Conservation (phyloP, 92 coral and sea anemone genomes). For the Umimayanthus kanabou region DNA sequence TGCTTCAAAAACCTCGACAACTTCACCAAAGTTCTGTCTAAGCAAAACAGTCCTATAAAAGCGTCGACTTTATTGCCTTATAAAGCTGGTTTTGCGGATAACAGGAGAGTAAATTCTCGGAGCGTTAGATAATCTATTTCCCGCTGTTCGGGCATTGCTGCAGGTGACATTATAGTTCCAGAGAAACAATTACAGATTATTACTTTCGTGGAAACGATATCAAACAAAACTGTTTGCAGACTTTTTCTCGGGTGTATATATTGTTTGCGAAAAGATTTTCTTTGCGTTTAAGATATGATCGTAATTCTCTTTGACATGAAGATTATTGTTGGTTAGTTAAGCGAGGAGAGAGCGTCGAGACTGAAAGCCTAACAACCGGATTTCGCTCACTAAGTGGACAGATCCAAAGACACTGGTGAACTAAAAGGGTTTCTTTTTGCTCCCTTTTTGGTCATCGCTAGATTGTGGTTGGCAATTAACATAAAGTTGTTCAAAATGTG, state of each 20-base stretch:
- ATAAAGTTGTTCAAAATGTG: neutral
- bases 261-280: conserved; percentile 41
- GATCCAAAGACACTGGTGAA: neutral
- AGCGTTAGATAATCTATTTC: conserved; percentile 5
- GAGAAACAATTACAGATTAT: conserved; percentile 23
- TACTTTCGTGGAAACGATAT: conserved; percentile 15
- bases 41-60: neutral
- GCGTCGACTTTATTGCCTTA: neutral
- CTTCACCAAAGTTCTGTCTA: neutral
- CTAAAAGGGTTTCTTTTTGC: neutral
- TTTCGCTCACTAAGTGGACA: neutral
- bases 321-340: neutral
- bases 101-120: neutral
- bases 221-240: conserved; percentile 44
- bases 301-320: conserved; percentile 21
- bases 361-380: neutral
- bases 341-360: neutral
- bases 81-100: neutral
- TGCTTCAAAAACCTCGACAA: neutral
- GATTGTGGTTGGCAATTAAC: neutral
- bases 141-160: conserved; percentile 35
- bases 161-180: conserved; percentile 31
- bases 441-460: neutral
- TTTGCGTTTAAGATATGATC: conserved; percentile 20
- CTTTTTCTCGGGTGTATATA: conserved; percentile 30